Conservation (phyloP, 2,797 vertebrate species). For the Propithecus perrieri region DNA sequence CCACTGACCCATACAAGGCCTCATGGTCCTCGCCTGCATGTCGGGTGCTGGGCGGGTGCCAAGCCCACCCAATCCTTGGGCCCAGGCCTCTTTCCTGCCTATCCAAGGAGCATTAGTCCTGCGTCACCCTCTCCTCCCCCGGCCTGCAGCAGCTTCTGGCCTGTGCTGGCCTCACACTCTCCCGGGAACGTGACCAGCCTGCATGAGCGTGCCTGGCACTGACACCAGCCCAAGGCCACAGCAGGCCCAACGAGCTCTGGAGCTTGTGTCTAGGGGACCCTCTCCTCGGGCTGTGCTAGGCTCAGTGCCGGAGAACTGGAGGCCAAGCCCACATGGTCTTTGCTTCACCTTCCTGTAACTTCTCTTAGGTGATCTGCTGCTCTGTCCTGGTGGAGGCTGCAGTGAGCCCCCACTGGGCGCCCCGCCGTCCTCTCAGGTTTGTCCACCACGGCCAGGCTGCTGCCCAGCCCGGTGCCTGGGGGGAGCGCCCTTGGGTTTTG, state of each 20-base stretch:
- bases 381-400: background rate
- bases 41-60: background rate
- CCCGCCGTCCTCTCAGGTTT: background rate
- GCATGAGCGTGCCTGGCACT: background rate
- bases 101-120: background rate
- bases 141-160: background rate
- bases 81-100: background rate
- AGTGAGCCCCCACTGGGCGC: background rate
- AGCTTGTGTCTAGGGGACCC: background rate
- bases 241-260: background rate
- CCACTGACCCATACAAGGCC: background rate
- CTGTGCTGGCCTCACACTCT: background rate
- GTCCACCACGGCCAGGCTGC: background rate
- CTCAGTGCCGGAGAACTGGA: background rate
- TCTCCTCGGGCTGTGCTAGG: background rate
- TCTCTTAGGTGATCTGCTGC: background rate
- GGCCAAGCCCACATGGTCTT: background rate
- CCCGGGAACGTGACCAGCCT: background rate
- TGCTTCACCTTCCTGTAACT: background rate
- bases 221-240: background rate
- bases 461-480: accelerated
- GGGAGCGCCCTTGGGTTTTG: background rate
- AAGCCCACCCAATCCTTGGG: too few relatives aligned
- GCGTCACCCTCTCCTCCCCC: background rate
- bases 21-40: background rate